These are phyloP conservation scores for Indri indri DNA, from an alignment of 2,113 vertebrate species.

Conservation along the genomic window DNA sequence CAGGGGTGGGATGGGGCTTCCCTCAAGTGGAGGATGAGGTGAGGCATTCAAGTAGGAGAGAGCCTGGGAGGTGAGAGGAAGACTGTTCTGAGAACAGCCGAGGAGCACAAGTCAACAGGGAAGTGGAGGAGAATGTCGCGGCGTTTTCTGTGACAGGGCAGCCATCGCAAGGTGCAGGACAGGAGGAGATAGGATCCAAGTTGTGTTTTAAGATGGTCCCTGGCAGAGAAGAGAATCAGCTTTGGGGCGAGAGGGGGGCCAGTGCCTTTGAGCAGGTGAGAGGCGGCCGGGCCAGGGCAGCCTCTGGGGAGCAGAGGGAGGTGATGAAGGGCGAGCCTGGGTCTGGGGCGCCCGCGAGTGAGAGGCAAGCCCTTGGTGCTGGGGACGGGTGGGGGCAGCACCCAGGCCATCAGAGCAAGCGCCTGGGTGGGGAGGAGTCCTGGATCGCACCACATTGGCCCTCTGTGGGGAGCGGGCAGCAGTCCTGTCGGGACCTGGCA, in stretches of 20 bases:
- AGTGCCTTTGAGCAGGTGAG: too few species aligned
- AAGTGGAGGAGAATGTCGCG: neutral
- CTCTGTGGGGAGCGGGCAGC: neutral
- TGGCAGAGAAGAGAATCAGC: neutral
- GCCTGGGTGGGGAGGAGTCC: neutral
- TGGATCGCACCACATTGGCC: neutral
- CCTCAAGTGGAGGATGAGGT: neutral
- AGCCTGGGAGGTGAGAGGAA: neutral
- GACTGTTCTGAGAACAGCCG: neutral
- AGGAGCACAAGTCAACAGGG: neutral
- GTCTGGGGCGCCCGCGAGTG: fast-evolving
- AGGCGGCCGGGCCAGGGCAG: neutral
- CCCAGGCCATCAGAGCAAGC: neutral
- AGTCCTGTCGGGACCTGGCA: neutral
- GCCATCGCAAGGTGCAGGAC: neutral
- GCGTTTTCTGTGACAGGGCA: neutral
- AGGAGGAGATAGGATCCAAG: neutral
- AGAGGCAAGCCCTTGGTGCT: neutral
- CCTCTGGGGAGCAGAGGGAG: neutral
- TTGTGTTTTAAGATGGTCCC: neutral
- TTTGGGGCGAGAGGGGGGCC: neutral
- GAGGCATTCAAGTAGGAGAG: neutral
- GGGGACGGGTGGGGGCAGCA: neutral
- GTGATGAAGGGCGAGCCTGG: neutral
- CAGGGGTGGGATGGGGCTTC: neutral